These are phyloP conservation scores for Trachymyrmex cornetzi DNA, from an alignment of 1,140 invertebrate species.

Conservation along the genomic window DNA sequence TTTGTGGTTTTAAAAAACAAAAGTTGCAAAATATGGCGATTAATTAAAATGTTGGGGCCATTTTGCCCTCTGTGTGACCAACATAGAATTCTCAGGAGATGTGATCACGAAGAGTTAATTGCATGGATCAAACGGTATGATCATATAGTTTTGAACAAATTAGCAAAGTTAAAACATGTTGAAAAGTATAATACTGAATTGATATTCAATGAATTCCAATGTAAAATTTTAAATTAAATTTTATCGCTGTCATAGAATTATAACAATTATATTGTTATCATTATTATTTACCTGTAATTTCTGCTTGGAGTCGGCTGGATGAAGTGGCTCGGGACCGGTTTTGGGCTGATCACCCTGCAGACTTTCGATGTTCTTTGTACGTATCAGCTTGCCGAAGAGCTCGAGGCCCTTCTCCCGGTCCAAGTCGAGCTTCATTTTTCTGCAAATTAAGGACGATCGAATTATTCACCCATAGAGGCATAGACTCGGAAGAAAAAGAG, in stretches of 20 bases:
- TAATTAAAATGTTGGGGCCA: too few relatives aligned
- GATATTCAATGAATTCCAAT: neutral
- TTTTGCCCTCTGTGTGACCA: too few relatives aligned
- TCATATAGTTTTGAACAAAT: too few relatives aligned
- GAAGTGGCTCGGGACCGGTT: constrained; percentile 82
- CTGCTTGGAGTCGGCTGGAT: constrained; percentile 88
- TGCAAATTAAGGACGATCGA: constrained; percentile 64
- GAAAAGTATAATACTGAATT: neutral
- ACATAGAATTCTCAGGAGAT: too few relatives aligned
- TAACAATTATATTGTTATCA: neutral
- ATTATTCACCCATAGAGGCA: neutral
- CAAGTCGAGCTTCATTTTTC: constrained; percentile 88
- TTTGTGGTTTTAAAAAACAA: too few relatives aligned
- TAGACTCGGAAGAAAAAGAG: neutral
- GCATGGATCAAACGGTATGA: too few relatives aligned
- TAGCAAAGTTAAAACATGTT: neutral
- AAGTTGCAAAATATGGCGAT: too few relatives aligned
- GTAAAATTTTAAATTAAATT: neutral
- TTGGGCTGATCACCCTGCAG: constrained; percentile 88
- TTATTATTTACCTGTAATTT: constrained; percentile 88
- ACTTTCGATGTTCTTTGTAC: constrained; percentile 91
- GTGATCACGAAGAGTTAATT: too few relatives aligned
- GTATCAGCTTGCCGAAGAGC: constrained; percentile 92
- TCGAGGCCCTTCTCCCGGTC: constrained; percentile 89
- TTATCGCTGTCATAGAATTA: too few relatives aligned